Evolutionary conservation across 2,888 invertebrate species (phyloP), one percentile per base, ranked within the genome.

Genomic region (Archaeoteleia sp.): DNA sequence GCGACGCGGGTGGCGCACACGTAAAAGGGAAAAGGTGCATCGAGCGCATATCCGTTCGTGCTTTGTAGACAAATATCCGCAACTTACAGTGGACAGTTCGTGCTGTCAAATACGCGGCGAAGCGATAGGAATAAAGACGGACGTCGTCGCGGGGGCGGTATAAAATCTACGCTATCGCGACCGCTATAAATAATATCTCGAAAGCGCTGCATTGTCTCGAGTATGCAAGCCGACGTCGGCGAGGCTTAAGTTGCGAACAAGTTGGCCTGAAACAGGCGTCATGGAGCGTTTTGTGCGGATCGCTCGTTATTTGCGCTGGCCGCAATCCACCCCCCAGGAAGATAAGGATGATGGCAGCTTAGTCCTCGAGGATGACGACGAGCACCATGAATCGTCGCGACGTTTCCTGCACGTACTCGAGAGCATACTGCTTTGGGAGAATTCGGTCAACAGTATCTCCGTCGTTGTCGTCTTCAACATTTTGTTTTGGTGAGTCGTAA

Each of bases 371-470:
- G 54, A 60, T 43, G 51, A 51, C 40, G 63, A 48, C 35, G 46
- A 51, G 34, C 13, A 20, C 20, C 20, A 7, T n/a, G 57, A 71
- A 15, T 29, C 54, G 2, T 61, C 71, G n/a, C 65, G 61, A 39
- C 78, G 70, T 40, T 61, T 82, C 23, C 67, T 78, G 9, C 70
- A 46, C 9, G 71, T 79, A 42, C 53, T 82, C 58, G 79, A 81
- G 73, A 80, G 79, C 58, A 78, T 82, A 34, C 61, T 83, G 4
- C 70, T 83, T 13, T 82, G 82, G 83, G 81, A 83, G 53, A 80
- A 81, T 61, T 74, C 79, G 35, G 72, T 78, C 67, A 78, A 82
- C 74, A 83, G 82, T 71, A 74, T 81, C 68, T 77, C 78, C 63
- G 76, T 81, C 49, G 73, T 83, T 32, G 62, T 83, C 49, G 72